Evolutionary conservation across 2,113 vertebrate genomes (phyloP).

Genomic region (Xiphorhynchus elegans): DNA sequence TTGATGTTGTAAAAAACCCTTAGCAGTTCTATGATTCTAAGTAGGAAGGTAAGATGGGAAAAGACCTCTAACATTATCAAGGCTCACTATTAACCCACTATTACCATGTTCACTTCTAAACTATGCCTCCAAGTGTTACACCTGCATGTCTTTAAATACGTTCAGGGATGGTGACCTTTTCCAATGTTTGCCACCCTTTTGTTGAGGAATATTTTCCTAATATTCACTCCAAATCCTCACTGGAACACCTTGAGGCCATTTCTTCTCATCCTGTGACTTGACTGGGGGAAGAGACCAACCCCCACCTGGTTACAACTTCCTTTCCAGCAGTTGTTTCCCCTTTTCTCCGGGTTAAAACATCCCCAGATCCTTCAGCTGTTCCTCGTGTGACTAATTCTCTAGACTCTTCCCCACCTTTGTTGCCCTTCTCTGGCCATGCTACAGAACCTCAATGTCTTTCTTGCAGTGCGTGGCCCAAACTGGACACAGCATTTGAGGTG

Average conservation of each 20-base stretch:
- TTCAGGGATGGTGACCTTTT: background rate
- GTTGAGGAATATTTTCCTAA: background rate
- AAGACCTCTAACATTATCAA: background rate
- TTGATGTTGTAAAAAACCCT: background rate
- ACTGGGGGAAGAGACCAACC: no score
- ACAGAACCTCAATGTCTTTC: background rate
- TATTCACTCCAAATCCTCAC: background rate
- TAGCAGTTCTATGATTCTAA: background rate
- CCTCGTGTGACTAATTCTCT: no score
- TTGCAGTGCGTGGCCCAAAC: background rate
- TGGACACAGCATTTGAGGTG: background rate
- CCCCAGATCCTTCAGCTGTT: background rate
- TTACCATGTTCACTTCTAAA: background rate
- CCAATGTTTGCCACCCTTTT: background rate
- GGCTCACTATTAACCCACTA: background rate
- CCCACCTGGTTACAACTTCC: background rate
- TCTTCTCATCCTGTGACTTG: background rate
- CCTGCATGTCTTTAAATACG: background rate
- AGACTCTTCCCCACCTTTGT: background rate
- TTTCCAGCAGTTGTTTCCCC: background rate
- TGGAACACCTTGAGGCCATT: background rate
- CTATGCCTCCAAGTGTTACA: accelerated
- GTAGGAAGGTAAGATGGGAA: background rate
- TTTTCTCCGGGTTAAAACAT: background rate
- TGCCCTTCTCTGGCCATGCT: background rate